Conservation (phyloP, 1,140 invertebrate species). For the Antheraea mylitta region DNA sequence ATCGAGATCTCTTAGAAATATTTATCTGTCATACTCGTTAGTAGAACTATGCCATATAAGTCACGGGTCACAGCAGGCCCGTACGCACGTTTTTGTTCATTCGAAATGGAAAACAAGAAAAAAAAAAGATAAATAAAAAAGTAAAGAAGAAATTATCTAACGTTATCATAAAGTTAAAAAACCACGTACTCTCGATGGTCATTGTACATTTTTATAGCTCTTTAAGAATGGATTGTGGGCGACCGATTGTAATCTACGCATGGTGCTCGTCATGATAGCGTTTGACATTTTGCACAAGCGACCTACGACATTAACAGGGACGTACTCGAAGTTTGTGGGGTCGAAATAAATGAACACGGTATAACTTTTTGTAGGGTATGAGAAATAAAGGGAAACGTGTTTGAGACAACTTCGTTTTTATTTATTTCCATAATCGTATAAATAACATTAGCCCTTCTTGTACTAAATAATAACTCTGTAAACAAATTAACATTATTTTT, state of each 20-base stretch:
- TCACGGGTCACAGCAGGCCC: neutral
- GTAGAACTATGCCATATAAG: neutral
- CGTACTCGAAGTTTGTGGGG: neutral
- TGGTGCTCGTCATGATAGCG: slow-evolving; percentile 8
- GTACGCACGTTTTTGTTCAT: neutral
- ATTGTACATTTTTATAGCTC: slow-evolving; percentile 10
- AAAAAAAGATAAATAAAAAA: neutral
- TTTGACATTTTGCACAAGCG: slow-evolving; percentile 7
- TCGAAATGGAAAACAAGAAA: neutral
- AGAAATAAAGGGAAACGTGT: no score
- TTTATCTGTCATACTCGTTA: no score
- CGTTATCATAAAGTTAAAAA: neutral
- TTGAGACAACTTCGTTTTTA: no score
- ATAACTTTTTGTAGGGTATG: no score
- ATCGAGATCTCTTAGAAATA: no score
- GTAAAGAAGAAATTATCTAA: neutral
- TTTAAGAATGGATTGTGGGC: slow-evolving; percentile 13
- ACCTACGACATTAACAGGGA: slow-evolving; percentile 1
- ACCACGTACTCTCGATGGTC: slow-evolving; percentile 1
- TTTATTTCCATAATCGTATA: no score
- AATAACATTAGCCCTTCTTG: no score
- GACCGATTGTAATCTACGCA: slow-evolving; percentile 10
- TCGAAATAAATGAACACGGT: no score
- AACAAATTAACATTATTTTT: no score
- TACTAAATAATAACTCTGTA: no score